These are phyloP conservation scores for Eudasyphora cyanicolor DNA, from an alignment of 2,888 invertebrate genomes.

Conservation along the genomic window DNA sequence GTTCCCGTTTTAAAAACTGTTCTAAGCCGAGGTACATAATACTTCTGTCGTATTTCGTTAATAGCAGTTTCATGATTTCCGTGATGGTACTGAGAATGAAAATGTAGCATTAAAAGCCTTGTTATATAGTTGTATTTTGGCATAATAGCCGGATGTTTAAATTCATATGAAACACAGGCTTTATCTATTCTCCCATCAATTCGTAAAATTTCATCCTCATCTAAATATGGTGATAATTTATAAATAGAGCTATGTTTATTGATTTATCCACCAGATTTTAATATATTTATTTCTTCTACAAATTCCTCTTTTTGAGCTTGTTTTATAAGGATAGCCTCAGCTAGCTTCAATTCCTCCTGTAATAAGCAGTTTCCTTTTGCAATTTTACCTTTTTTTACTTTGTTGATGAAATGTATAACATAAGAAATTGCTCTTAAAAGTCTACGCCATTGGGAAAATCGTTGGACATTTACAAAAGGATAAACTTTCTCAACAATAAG, in stretches of 20 bases:
- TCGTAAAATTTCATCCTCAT: too few relatives aligned
- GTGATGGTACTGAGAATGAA: too few relatives aligned
- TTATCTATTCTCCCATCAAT: too few relatives aligned
- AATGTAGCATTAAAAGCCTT: too few relatives aligned
- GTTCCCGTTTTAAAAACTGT: too few relatives aligned
- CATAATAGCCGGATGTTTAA: too few relatives aligned
- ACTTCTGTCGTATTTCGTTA: too few relatives aligned
- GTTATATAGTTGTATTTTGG: too few relatives aligned
- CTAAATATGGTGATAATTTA: slow-evolving; percentile 37
- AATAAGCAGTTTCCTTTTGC: not conserved
- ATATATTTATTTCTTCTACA: slow-evolving; percentile 25
- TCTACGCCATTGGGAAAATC: slow-evolving; percentile 50
- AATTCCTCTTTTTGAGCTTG: slow-evolving; percentile 10
- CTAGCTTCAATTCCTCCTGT: slow-evolving; percentile 29
- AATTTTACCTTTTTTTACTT: not conserved
- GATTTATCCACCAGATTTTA: slow-evolving; percentile 13
- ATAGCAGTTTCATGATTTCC: too few relatives aligned
- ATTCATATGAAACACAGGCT: too few relatives aligned
- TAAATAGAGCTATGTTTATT: slow-evolving; percentile 34
- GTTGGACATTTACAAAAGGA: slow-evolving; percentile 24
- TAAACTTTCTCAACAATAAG: slow-evolving; percentile 1
- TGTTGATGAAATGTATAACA: slow-evolving; percentile 7
- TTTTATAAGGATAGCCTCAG: slow-evolving; percentile 30
- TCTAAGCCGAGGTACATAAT: too few relatives aligned
- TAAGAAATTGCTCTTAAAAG: slow-evolving; percentile 34